A percentile compares a stretch with the other conserved stretches of the same genome.
phyloP scores from a whole-genome alignment of 2,113 vertebrate genomes.

The Menidia beryllina region DNA sequence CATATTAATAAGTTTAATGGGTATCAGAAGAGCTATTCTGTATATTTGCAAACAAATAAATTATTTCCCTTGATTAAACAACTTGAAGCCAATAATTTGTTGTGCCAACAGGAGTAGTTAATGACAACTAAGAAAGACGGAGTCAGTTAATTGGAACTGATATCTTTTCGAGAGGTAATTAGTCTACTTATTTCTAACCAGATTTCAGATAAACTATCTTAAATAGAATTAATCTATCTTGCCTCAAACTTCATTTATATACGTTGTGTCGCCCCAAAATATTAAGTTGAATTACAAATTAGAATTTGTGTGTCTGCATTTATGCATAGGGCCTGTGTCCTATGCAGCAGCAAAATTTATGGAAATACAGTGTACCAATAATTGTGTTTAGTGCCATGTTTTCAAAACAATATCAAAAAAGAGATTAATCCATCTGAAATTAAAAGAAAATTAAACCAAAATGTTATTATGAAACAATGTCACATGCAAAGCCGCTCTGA shows the following conservation, averaged over 20 bases:
- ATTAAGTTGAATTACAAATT: constrained; percentile 6
- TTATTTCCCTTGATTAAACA: neutral
- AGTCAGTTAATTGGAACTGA: neutral
- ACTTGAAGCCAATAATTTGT: neutral
- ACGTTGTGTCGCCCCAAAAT: neutral
- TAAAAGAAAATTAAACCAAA: too few relatives aligned
- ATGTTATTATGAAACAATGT: too few relatives aligned
- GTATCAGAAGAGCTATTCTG: neutral
- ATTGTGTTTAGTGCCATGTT: too few relatives aligned
- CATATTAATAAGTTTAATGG: neutral
- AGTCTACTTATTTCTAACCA: neutral
- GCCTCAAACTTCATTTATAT: constrained; percentile 1
- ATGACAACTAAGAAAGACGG: neutral
- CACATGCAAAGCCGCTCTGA: too few relatives aligned
- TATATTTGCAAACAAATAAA: neutral
- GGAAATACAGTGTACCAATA: too few relatives aligned
- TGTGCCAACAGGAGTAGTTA: neutral
- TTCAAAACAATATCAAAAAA: too few relatives aligned
- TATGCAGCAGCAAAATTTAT: too few relatives aligned
- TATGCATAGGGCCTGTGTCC: neutral
- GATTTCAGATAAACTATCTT: neutral
- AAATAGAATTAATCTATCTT: neutral
- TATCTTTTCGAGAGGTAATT: neutral
- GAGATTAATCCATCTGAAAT: too few relatives aligned
- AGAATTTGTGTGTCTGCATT: neutral